phyloP scores from a whole-genome alignment of 1,140 invertebrate genomes.

The Ceratina calcarata region DNA sequence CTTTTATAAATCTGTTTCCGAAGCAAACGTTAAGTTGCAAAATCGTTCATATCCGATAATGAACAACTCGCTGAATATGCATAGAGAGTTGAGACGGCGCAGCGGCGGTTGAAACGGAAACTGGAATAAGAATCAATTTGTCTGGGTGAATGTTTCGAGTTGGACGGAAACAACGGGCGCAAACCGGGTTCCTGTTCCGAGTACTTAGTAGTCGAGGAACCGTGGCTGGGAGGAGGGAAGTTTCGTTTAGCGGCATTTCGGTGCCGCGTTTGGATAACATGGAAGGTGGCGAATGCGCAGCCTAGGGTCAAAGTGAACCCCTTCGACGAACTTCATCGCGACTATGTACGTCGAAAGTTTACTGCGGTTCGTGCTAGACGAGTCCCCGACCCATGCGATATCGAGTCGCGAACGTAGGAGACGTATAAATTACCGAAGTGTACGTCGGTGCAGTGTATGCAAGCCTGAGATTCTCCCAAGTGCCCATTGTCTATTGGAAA shows the following conservation, averaged over 20 bases:
- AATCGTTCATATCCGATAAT: too few relatives aligned
- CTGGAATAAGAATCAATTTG: conserved; percentile 3
- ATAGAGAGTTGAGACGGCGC: too few relatives aligned
- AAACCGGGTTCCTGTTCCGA: conserved; percentile 32
- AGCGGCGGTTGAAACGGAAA: background rate
- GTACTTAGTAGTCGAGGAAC: conserved; percentile 22
- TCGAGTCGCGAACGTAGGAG: conserved; percentile 31
- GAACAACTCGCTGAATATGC: too few relatives aligned
- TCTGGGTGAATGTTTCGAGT: background rate
- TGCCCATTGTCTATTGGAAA: too few relatives aligned
- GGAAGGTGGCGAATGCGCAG: conserved; percentile 51
- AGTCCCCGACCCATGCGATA: conserved; percentile 50
- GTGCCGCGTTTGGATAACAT: conserved; percentile 43
- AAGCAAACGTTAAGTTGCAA: too few relatives aligned
- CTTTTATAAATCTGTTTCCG: too few relatives aligned
- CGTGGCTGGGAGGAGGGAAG: conserved; percentile 9
- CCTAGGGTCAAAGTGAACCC: conserved; percentile 52
- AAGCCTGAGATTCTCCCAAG: too few relatives aligned
- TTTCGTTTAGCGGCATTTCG: conserved; percentile 46
- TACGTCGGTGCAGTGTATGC: background rate
- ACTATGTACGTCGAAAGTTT: conserved; percentile 43
- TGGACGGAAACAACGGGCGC: conserved; percentile 8
- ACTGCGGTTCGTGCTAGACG: conserved; percentile 45
- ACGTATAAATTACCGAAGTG: conserved; percentile 47
- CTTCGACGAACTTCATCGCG: conserved; percentile 45